phyloP scores from a whole-genome alignment of 2,888 invertebrate genomes.

The Lasioglossum vierecki region DNA sequence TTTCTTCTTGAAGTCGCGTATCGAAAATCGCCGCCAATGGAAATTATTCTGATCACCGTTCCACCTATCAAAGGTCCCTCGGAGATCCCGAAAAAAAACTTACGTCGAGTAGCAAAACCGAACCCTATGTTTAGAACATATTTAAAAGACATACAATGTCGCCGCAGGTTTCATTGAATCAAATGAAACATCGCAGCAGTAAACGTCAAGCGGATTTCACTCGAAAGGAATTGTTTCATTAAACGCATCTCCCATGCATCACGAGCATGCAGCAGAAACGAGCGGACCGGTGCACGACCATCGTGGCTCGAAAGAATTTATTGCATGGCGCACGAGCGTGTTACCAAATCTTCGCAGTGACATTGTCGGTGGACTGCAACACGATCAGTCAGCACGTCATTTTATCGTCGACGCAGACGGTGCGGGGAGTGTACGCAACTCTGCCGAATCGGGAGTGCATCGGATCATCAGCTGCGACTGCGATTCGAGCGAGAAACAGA shows the following conservation, averaged over 20 bases:
- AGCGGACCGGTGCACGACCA: background rate
- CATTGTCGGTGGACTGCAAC: conserved; percentile 16
- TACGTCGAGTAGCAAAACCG: too few species aligned
- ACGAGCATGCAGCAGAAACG: background rate
- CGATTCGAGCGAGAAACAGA: conserved; percentile 70
- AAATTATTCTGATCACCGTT: background rate
- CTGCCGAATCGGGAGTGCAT: conserved; percentile 69
- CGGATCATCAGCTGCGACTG: conserved; percentile 72
- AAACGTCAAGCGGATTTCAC: background rate
- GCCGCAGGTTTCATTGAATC: background rate
- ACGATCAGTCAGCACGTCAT: conserved; percentile 46
- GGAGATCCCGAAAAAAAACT: too few species aligned
- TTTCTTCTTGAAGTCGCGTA: conserved; percentile 20
- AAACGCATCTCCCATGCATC: background rate
- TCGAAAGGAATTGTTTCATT: conserved; percentile 1
- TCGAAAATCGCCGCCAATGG: conserved; percentile 21
- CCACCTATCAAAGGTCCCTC: background rate
- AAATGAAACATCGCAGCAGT: background rate
- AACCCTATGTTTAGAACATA: too few species aligned
- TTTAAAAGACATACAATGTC: background rate
- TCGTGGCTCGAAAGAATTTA: conserved; percentile 43
- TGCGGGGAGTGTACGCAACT: conserved; percentile 3
- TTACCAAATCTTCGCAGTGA: conserved; percentile 55
- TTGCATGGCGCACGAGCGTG: conserved; percentile 51
- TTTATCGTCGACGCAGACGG: conserved; percentile 56